Conservation (phyloP, 1,140 invertebrate species). For the Rhyacophila brunnea region DNA sequence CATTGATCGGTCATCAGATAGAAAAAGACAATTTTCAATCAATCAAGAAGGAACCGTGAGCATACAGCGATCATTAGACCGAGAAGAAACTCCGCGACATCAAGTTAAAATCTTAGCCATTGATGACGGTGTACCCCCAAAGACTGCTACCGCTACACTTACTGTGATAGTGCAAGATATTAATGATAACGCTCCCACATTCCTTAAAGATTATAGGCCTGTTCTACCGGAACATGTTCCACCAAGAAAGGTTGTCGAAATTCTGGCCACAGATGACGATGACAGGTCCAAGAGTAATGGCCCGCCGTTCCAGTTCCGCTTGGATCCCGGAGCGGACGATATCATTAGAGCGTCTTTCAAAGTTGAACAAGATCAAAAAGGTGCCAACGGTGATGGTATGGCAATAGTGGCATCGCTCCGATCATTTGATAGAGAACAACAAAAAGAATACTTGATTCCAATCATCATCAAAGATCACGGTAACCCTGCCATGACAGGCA, state of each 20-base stretch:
- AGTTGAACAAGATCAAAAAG: constrained; percentile 93
- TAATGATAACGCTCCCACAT: constrained; percentile 92
- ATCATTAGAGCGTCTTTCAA: constrained; percentile 90
- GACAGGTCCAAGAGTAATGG: constrained; percentile 92
- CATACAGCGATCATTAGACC: constrained; percentile 83
- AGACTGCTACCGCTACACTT: constrained; percentile 93
- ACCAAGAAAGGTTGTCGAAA: constrained; percentile 87
- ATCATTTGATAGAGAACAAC: constrained; percentile 92
- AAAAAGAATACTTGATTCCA: constrained; percentile 92
- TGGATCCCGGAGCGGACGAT: constrained; percentile 90
- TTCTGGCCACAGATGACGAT: constrained; percentile 93
- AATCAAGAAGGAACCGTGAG: constrained; percentile 91
- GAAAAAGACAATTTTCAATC: constrained; percentile 88
- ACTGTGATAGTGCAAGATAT: constrained; percentile 95
- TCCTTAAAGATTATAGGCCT: constrained; percentile 89
- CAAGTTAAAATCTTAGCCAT: constrained; percentile 94
- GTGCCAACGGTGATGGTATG: constrained; percentile 94
- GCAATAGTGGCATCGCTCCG: constrained; percentile 86
- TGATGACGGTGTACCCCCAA: constrained; percentile 90
- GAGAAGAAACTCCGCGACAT: constrained; percentile 89
- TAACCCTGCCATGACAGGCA: constrained; percentile 88
- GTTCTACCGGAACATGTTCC: constrained; percentile 88
- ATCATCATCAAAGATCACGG: constrained; percentile 92
- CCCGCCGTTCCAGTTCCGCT: constrained; percentile 89
- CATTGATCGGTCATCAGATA: constrained; percentile 86